phyloP scores from a whole-genome alignment of 2,797 vertebrate genomes.

The Diceros bicornis region DNA sequence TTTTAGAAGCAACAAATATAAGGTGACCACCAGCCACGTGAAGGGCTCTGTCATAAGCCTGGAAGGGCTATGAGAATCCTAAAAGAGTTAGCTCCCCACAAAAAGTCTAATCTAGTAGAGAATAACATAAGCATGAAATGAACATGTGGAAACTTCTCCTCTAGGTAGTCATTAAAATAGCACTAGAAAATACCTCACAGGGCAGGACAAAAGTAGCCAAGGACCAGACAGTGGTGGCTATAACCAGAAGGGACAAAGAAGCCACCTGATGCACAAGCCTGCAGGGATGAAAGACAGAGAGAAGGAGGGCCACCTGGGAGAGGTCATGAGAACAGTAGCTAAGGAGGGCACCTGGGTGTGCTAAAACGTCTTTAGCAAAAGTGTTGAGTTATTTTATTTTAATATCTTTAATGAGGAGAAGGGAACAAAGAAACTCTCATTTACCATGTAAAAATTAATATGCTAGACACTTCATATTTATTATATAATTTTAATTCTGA shows the following conservation, averaged over 20 bases:
- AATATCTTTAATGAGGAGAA: not conserved
- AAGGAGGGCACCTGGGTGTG: fast-evolving
- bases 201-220: not conserved
- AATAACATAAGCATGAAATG: not conserved
- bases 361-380: not conserved
- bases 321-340: not conserved
- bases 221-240: not conserved
- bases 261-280: not conserved
- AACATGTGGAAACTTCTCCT: not conserved
- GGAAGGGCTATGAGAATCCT: not conserved
- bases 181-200: not conserved
- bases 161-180: not conserved
- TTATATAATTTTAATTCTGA: not conserved
- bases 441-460: not conserved
- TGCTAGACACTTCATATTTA: not conserved
- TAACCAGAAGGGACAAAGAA: not conserved
- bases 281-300: not conserved
- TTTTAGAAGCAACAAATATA: not conserved
- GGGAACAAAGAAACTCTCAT: not conserved
- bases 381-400: not conserved
- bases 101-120: not conserved
- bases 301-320: not conserved
- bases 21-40: not conserved
- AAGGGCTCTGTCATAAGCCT: not conserved
- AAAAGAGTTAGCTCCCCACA: not conserved